A percentile compares a stretch with the other conserved stretches of the same genome.
Conservation (phyloP, 2,888 invertebrate species). For the Heliconius ethilla region DNA sequence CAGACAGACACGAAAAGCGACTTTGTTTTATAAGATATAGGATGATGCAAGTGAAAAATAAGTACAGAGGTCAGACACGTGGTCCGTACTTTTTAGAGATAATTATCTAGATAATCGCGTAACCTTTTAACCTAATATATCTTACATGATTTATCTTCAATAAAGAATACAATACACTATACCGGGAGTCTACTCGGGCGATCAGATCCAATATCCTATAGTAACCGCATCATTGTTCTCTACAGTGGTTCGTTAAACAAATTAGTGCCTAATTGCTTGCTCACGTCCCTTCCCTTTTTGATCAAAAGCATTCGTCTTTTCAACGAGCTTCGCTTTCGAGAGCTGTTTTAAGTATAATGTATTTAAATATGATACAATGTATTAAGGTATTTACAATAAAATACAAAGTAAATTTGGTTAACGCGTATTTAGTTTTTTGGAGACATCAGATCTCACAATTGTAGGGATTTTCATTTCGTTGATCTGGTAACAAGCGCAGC, state of each 20-base stretch:
- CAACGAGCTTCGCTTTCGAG: slow-evolving; percentile 11
- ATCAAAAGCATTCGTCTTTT: slow-evolving; percentile 30
- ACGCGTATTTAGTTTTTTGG: neutral
- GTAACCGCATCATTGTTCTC: slow-evolving; percentile 59
- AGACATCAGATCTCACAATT: neutral
- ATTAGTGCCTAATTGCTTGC: slow-evolving; percentile 61
- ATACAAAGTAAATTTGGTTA: neutral
- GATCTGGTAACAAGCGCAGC: no score
- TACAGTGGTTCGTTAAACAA: slow-evolving; percentile 56
- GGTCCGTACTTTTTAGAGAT: no score
- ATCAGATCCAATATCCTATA: slow-evolving; percentile 47
- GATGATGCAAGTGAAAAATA: no score
- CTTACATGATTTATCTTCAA: neutral
- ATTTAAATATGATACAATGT: slow-evolving; percentile 9
- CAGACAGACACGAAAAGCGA: no score
- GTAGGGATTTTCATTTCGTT: no score
- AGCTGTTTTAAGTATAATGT: slow-evolving; percentile 5
- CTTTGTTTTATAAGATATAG: no score
- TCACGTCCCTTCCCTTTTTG: slow-evolving; percentile 38
- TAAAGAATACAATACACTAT: slow-evolving; percentile 24
- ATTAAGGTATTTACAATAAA: neutral
- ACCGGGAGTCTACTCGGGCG: slow-evolving; percentile 41
- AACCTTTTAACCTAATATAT: no score
- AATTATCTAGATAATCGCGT: no score
- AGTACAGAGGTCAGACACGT: no score